A percentile compares a stretch with the other conserved stretches of the same genome.
These are phyloP conservation scores for Monomorium pharaonis DNA, from an alignment of 1,140 invertebrate genomes.

Conservation along the genomic window DNA sequence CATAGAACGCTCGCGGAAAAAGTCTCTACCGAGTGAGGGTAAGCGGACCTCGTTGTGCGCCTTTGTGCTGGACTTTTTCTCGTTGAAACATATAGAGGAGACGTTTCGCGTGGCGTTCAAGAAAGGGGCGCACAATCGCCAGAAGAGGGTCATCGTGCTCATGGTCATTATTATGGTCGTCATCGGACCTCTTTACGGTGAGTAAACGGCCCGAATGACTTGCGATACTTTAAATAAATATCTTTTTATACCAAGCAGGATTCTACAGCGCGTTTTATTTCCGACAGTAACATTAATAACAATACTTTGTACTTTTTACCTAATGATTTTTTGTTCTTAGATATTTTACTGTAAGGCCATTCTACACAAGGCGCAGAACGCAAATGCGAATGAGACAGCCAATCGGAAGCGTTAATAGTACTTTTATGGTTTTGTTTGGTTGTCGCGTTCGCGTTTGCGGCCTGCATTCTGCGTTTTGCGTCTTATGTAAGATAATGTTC, in stretches of 20 bases:
- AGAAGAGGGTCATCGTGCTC: conserved; percentile 89
- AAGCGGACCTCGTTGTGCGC: conserved; percentile 80
- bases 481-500: too few relatives aligned
- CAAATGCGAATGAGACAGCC: too few relatives aligned
- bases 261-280: neutral
- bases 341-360: neutral
- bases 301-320: neutral
- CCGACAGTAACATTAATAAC: neutral
- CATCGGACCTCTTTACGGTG: conserved; percentile 92
- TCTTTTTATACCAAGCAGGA: neutral
- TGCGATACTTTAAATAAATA: neutral
- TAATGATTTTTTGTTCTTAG: neutral
- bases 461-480: too few relatives aligned
- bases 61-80: conserved; percentile 88
- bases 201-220: conserved; percentile 75
- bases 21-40: conserved; percentile 57
- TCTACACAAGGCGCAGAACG: too few relatives aligned
- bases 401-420: too few relatives aligned
- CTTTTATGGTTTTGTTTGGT: too few relatives aligned
- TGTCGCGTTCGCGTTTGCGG: too few relatives aligned
- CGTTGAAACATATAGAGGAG: conserved; percentile 89
- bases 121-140: conserved; percentile 89
- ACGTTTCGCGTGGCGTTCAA: conserved; percentile 92
- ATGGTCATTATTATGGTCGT: conserved; percentile 93
- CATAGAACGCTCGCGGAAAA: conserved; percentile 73